Evolutionary conservation across 2,113 vertebrate genomes (phyloP).

Genomic region (Phrynosoma blainvillii): DNA sequence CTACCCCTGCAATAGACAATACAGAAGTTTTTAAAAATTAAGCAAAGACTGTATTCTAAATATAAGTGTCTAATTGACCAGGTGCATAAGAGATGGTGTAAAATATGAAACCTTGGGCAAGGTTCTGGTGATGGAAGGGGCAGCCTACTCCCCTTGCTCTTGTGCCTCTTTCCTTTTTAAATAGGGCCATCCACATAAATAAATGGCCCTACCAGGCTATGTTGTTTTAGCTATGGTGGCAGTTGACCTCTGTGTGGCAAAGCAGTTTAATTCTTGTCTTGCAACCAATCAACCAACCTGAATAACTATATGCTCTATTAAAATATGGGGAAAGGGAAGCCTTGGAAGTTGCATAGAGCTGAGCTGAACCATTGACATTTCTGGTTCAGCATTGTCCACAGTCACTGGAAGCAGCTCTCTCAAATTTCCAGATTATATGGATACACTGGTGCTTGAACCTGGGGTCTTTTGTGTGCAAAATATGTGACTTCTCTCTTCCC

Average conservation of each 20-base stretch:
- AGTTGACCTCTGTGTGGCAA: background rate
- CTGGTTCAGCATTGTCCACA: too few relatives aligned
- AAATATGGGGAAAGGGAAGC: too few relatives aligned
- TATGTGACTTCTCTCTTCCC: background rate
- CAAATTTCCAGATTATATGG: background rate
- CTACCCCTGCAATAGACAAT: too few relatives aligned
- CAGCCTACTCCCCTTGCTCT: background rate
- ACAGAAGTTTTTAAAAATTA: too few relatives aligned
- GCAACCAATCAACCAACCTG: too few relatives aligned
- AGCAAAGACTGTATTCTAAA: too few relatives aligned
- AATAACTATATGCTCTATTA: too few relatives aligned
- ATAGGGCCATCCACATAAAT: too few relatives aligned
- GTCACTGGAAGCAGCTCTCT: background rate
- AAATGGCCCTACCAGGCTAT: too few relatives aligned
- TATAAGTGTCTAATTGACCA: too few relatives aligned
- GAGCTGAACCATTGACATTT: background rate
- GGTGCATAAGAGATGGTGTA: too few relatives aligned
- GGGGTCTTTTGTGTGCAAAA: background rate
- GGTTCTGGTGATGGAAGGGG: background rate
- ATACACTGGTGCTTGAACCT: background rate
- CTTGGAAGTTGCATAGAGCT: background rate
- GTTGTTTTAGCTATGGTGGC: too few relatives aligned
- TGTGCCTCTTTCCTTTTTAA: background rate
- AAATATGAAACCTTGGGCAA: background rate
- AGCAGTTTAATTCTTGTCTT: background rate